phyloP scores from a whole-genome alignment of 2,888 invertebrate genomes.

The Macrophya alboannulata region DNA sequence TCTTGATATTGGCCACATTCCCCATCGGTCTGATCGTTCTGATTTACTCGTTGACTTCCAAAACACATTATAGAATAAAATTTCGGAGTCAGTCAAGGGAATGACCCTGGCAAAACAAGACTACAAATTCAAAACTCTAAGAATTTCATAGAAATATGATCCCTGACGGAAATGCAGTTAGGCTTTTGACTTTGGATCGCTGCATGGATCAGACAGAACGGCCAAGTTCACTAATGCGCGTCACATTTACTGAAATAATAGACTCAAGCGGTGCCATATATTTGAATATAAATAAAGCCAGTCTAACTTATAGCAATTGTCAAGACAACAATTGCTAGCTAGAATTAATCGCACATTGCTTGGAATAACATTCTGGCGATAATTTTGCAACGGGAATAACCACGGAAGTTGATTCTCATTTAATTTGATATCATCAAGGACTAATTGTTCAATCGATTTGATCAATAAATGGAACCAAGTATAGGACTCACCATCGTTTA shows the following conservation, averaged over 20 bases:
- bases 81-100: not conserved
- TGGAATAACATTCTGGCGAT: not conserved
- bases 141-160: too few relatives aligned
- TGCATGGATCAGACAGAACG: not conserved
- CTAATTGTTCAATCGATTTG: not conserved
- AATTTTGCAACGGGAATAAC: not conserved
- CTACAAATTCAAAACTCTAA: too few relatives aligned
- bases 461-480: not conserved
- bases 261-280: not conserved
- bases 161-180: not conserved
- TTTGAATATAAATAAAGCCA: not conserved
- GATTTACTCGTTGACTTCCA: not conserved
- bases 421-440: not conserved
- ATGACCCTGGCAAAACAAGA: too few relatives aligned
- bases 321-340: not conserved
- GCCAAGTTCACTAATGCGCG: not conserved
- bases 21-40: not conserved
- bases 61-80: not conserved
- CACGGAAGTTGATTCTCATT: not conserved
- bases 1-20: not conserved
- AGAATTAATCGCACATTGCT: not conserved
- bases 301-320: not conserved
- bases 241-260: not conserved
- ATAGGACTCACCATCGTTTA: conserved; percentile 73
- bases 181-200: not conserved